phyloP scores from a whole-genome alignment of 2,888 invertebrate species.

The Macrosoma leucophasiata region DNA sequence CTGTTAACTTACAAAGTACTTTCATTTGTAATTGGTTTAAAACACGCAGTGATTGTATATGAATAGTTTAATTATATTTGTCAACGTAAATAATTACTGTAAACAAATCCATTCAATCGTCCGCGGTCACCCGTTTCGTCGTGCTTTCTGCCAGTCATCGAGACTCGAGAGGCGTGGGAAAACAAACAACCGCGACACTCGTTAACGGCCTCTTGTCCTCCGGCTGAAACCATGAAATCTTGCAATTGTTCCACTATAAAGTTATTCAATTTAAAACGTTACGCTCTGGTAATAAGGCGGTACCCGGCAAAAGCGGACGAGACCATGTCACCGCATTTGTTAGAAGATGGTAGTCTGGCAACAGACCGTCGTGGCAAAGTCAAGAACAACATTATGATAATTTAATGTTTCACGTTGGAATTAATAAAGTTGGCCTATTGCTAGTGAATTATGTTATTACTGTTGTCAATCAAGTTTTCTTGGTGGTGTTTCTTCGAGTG shows the following conservation, averaged over 20 bases:
- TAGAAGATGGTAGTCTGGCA: slow-evolving; percentile 16
- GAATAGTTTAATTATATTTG: too few relatives aligned
- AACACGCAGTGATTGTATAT: too few relatives aligned
- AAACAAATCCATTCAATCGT: slow-evolving; percentile 19
- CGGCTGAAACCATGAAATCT: slow-evolving; percentile 34
- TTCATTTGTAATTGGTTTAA: too few relatives aligned
- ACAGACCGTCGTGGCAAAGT: slow-evolving; percentile 35
- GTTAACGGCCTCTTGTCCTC: slow-evolving; percentile 52
- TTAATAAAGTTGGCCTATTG: too few relatives aligned
- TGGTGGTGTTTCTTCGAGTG: too few relatives aligned
- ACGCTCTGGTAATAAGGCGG: slow-evolving; percentile 4
- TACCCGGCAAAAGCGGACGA: slow-evolving; percentile 23
- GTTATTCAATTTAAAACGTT: slow-evolving; percentile 30
- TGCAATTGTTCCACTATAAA: slow-evolving; percentile 35
- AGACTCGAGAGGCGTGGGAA: slow-evolving; percentile 58
- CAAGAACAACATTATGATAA: slow-evolving; percentile 35
- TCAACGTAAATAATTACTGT: too few relatives aligned
- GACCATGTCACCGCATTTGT: slow-evolving; percentile 32
- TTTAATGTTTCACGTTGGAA: too few relatives aligned
- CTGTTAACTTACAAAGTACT: too few relatives aligned
- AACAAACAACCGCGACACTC: slow-evolving; percentile 56
- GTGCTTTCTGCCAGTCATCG: slow-evolving; percentile 40
- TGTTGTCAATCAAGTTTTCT: too few relatives aligned
- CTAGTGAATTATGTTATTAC: too few relatives aligned
- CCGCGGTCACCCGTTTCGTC: slow-evolving; percentile 37